These are phyloP conservation scores for Ochlodes sylvanus DNA, from an alignment of 2,888 invertebrate species.

Conservation along the genomic window DNA sequence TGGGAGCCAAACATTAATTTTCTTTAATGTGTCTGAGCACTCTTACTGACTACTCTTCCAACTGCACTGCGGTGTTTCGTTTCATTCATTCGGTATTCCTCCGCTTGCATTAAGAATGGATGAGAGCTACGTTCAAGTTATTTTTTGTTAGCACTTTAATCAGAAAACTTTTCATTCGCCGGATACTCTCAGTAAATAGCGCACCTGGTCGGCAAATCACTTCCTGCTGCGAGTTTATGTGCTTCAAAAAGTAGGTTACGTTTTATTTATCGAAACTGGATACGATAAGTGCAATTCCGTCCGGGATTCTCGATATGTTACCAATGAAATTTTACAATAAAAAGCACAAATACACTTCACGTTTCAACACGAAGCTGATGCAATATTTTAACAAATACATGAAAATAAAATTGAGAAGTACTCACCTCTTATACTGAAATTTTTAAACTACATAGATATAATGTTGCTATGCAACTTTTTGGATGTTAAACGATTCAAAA, in stretches of 20 bases:
- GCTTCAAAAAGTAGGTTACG: slow-evolving; percentile 48
- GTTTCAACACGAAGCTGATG: slow-evolving; percentile 15
- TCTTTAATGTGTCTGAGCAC: slow-evolving; percentile 84
- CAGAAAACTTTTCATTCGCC: slow-evolving; percentile 63
- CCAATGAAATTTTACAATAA: slow-evolving; percentile 25
- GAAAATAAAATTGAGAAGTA: slow-evolving; percentile 16
- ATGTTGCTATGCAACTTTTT: no score
- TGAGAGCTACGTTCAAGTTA: slow-evolving; percentile 68
- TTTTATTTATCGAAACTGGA: slow-evolving; percentile 46
- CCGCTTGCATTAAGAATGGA: slow-evolving; percentile 78
- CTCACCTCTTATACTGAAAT: slow-evolving; percentile 5
- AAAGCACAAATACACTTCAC: slow-evolving; percentile 27
- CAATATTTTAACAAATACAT: slow-evolving; percentile 26
- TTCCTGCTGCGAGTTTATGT: slow-evolving; percentile 56
- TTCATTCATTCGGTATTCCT: slow-evolving; percentile 76
- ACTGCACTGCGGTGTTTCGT: slow-evolving; percentile 84
- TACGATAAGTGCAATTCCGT: slow-evolving; percentile 44
- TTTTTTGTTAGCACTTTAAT: slow-evolving; percentile 77
- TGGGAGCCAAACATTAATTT: slow-evolving; percentile 83
- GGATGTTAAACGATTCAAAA: no score
- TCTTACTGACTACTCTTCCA: slow-evolving; percentile 72
- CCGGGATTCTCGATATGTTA: slow-evolving; percentile 14
- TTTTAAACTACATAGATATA: background rate
- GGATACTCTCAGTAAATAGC: slow-evolving; percentile 62
- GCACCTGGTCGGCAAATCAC: slow-evolving; percentile 53